Evolutionary conservation across 53 echinoderm and acorn worm species (phyloP).

Genomic region (Luidia sarsii): DNA sequence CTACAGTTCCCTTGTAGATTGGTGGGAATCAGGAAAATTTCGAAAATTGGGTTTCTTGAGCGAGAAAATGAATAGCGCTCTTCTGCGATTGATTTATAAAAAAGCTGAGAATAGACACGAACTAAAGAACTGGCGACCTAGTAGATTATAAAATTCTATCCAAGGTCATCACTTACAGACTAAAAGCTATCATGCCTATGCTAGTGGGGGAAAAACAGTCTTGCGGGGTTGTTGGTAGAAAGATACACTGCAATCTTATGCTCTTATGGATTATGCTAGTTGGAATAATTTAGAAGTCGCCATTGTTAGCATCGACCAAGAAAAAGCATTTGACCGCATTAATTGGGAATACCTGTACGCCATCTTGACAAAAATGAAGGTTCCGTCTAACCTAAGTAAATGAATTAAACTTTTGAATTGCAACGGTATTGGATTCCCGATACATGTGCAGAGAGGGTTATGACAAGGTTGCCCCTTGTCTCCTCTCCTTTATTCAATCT

Average conservation of each 20-base stretch:
- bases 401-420: constrained; percentile 9
- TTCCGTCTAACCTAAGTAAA: not conserved
- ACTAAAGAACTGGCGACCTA: not conserved
- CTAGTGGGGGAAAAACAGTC: not conserved
- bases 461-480: constrained; percentile 2
- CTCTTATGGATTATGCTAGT: not conserved
- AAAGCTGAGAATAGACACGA: not conserved
- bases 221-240: not conserved
- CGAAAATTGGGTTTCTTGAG: not conserved
- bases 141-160: not conserved
- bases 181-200: not conserved
- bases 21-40: not conserved
- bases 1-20: no score
- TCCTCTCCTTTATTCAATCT: constrained; percentile 2
- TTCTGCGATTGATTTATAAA: not conserved
- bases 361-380: not conserved
- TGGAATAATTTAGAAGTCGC: not conserved
- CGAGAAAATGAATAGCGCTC: not conserved
- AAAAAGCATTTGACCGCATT: constrained; percentile 26
- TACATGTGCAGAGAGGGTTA: not conserved
- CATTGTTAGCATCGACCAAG: not conserved
- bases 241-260: not conserved
- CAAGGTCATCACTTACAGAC: not conserved
- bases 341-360: not conserved
- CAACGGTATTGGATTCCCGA: not conserved